Conservation (phyloP, 2,888 invertebrate species). For the Andrena fulva region DNA sequence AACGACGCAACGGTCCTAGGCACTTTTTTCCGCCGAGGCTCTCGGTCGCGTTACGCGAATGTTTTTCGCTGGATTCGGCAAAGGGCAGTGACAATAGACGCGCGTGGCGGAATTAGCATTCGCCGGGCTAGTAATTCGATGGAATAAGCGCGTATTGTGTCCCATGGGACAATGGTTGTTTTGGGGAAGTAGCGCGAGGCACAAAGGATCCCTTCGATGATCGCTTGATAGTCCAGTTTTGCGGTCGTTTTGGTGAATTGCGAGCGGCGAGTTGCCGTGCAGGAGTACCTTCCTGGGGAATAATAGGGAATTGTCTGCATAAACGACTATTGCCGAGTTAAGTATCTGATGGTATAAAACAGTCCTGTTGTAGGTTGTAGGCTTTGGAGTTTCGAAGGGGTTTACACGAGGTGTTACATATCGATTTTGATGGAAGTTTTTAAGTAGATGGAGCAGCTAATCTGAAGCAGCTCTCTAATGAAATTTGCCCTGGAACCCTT, state of each 20-base stretch:
- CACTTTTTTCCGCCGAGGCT: neutral
- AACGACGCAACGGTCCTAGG: neutral
- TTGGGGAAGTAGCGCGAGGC: neutral
- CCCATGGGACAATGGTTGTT: neutral
- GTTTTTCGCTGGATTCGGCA: slow-evolving; percentile 4
- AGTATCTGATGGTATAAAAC: neutral
- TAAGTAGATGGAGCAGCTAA: no score
- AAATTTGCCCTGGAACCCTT: no score
- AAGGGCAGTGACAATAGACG: neutral
- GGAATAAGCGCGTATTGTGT: slow-evolving; percentile 6
- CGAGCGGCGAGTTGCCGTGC: neutral
- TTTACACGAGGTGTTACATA: no score
- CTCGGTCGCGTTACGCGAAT: neutral
- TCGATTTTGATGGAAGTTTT: no score
- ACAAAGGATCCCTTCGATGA: neutral
- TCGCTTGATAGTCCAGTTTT: neutral
- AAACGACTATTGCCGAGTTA: neutral
- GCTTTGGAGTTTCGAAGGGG: no score
- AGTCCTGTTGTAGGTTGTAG: neutral
- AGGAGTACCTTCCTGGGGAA: neutral
- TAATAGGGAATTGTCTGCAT: neutral
- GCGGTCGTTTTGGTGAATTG: neutral
- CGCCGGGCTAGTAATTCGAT: slow-evolving; percentile 1
- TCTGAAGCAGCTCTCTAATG: no score
- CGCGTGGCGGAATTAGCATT: slow-evolving; percentile 13